Evolutionary conservation across 2,797 vertebrate species (phyloP).

Genomic region (Poeciliopsis gracilis): DNA sequence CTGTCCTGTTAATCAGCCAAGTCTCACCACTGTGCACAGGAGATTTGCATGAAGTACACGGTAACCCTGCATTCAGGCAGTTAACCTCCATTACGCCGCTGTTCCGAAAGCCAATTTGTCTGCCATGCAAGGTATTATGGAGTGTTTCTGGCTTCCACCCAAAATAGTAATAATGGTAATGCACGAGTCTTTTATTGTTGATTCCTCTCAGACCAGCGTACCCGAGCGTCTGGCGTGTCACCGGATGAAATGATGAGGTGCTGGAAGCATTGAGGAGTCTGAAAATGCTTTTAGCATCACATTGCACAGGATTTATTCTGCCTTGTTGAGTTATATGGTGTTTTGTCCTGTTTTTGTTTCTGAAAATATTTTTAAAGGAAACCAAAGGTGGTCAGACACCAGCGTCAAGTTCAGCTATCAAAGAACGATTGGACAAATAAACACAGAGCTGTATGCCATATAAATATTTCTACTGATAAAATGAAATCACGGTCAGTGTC

Average conservation of each 20-base stretch:
- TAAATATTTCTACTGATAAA: background rate
- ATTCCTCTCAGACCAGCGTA: slow-evolving; percentile 72
- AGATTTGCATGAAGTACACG: slow-evolving; percentile 81
- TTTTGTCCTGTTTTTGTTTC: background rate
- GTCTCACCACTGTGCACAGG: slow-evolving; percentile 62
- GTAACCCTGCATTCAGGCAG: slow-evolving; percentile 82
- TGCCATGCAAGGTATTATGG: slow-evolving; percentile 79
- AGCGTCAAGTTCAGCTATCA: background rate
- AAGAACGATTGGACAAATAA: background rate
- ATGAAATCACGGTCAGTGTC: background rate
- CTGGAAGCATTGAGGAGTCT: slow-evolving; percentile 40
- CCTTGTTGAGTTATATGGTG: slow-evolving; percentile 14
- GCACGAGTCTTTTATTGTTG: slow-evolving; percentile 76
- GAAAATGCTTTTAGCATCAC: slow-evolving; percentile 52
- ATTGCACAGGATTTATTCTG: slow-evolving; percentile 5
- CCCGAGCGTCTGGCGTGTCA: slow-evolving; percentile 59
- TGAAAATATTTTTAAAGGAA: background rate
- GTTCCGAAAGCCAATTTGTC: slow-evolving; percentile 83
- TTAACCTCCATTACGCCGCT: slow-evolving; percentile 81
- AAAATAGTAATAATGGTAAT: slow-evolving; percentile 82
- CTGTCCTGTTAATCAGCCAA: slow-evolving; percentile 66
- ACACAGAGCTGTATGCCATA: background rate
- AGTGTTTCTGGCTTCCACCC: slow-evolving; percentile 78
- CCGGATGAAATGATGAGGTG: slow-evolving; percentile 61
- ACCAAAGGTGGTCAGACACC: background rate